Evolutionary conservation across 2,888 invertebrate genomes (phyloP), one percentile per base, ranked within the genome.

Genomic region (Hypselothyrea guttata): DNA sequence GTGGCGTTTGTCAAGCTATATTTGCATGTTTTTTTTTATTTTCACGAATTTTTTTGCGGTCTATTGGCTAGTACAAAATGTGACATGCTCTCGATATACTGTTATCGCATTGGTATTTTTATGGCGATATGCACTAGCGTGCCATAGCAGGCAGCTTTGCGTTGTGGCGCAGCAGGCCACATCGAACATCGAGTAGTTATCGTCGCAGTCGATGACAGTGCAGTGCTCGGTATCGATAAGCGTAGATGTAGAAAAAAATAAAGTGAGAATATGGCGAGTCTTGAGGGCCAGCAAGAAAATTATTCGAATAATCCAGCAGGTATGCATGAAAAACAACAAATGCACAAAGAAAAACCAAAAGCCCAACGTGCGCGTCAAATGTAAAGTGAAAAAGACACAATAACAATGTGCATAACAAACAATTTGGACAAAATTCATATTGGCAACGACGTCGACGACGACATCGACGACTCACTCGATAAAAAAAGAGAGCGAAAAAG

Each of bases 261-360:
- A 72, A 67, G 73, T 70, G 70, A 70, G 89, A 90, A 90, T 89
- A 90, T 90, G 90, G 89, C 89, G 90, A 90, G 90, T 89, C 86
- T 90, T 88, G 90, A 88, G 86, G 90, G 89, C 84, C 89, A 90
- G 87, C 88, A 89, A 86, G 87, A 89, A 88, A 89, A 89, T 89
- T 87, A 84, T 84, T 81, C 87, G 82, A 89, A 88, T 87, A 88
- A 87, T 83, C 81, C 81, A 86, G 82, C 88, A 90, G 90, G 90
- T 90, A 90, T 77, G 86, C 78, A 76, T 82, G 72, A 61, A 82
- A 83, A 74, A 69, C 51, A 54, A 66, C 61, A 46, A 49, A 59
- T 44, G 18, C 22, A n/a, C 35, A 12, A 13, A 13, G 59, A 56
- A 68, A 72, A 69, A 49, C 46, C 57, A 62, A 57, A 27, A 44